Percentiles rank a stretch among this genome's conserved stretches.
These are phyloP conservation scores for Melangyna quadrimaculata DNA, from an alignment of 2,888 invertebrate species.

Conservation along the genomic window DNA sequence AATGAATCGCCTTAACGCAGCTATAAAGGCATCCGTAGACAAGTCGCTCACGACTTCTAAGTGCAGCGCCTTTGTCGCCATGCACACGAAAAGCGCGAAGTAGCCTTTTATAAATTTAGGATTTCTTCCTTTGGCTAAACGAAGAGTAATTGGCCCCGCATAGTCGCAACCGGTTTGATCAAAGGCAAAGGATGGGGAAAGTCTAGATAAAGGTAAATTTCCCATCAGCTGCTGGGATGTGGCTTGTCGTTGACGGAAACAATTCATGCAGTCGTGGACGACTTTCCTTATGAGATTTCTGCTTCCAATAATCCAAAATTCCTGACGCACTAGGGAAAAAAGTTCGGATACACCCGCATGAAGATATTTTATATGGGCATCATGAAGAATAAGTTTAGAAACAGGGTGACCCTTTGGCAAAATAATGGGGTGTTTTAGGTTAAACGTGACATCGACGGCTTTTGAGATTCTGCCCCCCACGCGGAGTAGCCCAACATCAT, in stretches of 20 bases:
- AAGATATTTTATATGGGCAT: background rate
- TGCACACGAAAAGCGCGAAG: background rate
- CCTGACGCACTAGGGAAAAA: background rate
- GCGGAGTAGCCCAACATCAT: too few species aligned
- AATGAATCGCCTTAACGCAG: background rate
- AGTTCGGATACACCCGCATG: background rate
- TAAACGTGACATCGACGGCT: too few species aligned
- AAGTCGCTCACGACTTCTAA: background rate
- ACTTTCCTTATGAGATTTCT: background rate
- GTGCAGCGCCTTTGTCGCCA: conserved; percentile 2
- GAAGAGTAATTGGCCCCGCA: conserved; percentile 2
- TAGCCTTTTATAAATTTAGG: background rate
- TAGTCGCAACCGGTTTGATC: background rate
- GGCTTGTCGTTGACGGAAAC: background rate
- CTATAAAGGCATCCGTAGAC: background rate
- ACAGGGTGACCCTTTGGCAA: background rate
- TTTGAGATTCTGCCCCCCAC: too few species aligned
- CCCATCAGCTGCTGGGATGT: background rate
- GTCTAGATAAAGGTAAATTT: background rate
- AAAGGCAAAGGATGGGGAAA: background rate
- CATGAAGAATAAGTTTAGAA: background rate
- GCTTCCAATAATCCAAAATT: background rate
- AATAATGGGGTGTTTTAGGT: too few species aligned
- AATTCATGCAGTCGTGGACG: background rate
- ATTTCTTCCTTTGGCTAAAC: background rate